A percentile compares a stretch with the other conserved stretches of the same genome.
Conservation (phyloP, 37 sponge, comb jelly and placozoan genomes). For the Sycon ciliatum region DNA sequence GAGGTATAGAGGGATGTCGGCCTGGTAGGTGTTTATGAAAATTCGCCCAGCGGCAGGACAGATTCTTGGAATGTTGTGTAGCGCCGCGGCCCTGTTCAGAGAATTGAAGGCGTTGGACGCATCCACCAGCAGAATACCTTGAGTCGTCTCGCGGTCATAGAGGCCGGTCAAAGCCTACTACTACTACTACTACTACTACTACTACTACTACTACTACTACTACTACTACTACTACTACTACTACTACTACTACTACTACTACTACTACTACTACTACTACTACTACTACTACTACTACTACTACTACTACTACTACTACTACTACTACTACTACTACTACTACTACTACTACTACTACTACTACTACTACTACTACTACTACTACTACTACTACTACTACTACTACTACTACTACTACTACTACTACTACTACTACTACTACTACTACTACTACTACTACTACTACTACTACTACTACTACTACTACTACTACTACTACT, state of each 20-base stretch:
- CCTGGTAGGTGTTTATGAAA: background rate
- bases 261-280: background rate
- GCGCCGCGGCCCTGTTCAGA: no score
- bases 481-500: background rate
- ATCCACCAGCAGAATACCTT: no score
- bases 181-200: background rate
- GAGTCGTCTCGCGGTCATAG: no score
- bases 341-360: background rate
- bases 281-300: background rate
- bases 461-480: background rate
- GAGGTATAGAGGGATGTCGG: no score
- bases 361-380: background rate
- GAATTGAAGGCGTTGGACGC: no score
- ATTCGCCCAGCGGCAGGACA: no score
- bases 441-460: background rate
- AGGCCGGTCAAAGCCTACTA: no score
- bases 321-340: background rate
- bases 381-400: background rate
- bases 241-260: background rate
- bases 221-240: background rate
- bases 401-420: background rate
- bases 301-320: background rate
- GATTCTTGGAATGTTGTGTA: no score
- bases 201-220: background rate
- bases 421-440: background rate